Percentiles rank a stretch among this genome's conserved stretches.
Evolutionary conservation across 2,797 vertebrate species (phyloP).

Genomic region (Characodon lateralis): DNA sequence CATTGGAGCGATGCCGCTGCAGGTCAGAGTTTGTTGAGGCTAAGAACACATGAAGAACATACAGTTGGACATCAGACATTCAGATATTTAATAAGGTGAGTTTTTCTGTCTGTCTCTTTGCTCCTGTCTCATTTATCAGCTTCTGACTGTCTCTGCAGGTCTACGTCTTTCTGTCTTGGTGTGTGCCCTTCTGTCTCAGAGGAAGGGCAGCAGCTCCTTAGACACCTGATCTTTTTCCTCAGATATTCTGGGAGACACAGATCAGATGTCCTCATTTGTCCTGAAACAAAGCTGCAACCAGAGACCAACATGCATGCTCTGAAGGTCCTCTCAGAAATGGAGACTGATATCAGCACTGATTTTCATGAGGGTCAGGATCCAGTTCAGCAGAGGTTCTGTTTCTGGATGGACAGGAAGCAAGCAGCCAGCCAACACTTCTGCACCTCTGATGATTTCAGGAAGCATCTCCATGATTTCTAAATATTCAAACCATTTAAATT

Average conservation of each 20-base stretch:
- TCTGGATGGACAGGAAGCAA: neutral
- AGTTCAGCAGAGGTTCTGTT: neutral
- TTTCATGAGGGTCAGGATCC: neutral
- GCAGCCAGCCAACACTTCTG: no score
- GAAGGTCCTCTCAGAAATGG: neutral
- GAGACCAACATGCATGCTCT: conserved; percentile 53
- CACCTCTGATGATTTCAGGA: no score
- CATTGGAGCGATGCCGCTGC: conserved; percentile 69
- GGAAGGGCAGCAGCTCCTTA: conserved; percentile 53
- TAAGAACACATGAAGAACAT: conserved; percentile 55
- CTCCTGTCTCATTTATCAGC: neutral
- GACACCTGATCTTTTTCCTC: conserved; percentile 64
- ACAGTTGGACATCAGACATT: neutral
- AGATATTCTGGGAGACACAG: conserved; percentile 70
- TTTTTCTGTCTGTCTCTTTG: neutral
- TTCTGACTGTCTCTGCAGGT: neutral
- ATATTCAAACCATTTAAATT: no score
- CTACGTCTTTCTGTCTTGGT: neutral
- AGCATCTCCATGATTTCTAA: no score
- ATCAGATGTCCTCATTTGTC: conserved; percentile 72
- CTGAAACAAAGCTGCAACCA: conserved; percentile 64
- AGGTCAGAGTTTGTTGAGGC: conserved; percentile 89
- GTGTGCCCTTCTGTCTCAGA: neutral
- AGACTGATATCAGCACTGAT: neutral
- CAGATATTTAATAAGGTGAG: neutral